Evolutionary conservation across 2,113 vertebrate species (phyloP), one percentile per base, ranked within the genome.

Genomic region (Phyllopteryx taeniolatus): DNA sequence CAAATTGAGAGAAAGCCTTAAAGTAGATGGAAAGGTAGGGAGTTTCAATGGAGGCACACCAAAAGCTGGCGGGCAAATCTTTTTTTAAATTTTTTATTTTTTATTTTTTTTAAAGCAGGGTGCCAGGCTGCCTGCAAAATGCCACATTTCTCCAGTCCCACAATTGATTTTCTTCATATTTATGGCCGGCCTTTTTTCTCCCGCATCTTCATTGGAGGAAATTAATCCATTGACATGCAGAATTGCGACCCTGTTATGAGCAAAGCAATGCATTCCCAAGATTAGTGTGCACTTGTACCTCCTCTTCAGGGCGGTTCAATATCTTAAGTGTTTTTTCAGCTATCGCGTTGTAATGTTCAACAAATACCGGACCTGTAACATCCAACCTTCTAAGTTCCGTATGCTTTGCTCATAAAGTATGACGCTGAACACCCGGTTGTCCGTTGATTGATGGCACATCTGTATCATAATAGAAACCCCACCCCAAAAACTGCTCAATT

Each of bases 41-140:
- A 77, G 73, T 87, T 85, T 81, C 77, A 85, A 78, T 86, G 79
- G 79, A 65, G 62, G 35, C 64, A 33, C 56, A 74, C 60, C 54
- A 56, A 39, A 71, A 73, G 72, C 22, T 15, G 11, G 61, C 53
- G n/a, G 33, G 63, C 4, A 35, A 71, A 59, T 77, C 8, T 46
- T 83, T 80, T 80, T 74, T 8, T 39, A 43, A 71, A 70, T 20
- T 46, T 46, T 13, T 39, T 5, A 39, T 2, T 39, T 11, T 12
- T 3, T 54, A 3, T 54, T 12, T 63, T 43, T 61, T 39, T 61
- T 60, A 15, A 62, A 20, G 7, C 68, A 61, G 68, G 56, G 65
- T 54, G 22, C 56, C 12, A 57, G 56, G 22, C 56, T 31, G 1
- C 5, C 9, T 4, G 68, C 33, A 74, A 79, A 80, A 63, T 71